Evolutionary conservation across 1,140 invertebrate genomes (phyloP).

Genomic region (Nasonia longicornis): DNA sequence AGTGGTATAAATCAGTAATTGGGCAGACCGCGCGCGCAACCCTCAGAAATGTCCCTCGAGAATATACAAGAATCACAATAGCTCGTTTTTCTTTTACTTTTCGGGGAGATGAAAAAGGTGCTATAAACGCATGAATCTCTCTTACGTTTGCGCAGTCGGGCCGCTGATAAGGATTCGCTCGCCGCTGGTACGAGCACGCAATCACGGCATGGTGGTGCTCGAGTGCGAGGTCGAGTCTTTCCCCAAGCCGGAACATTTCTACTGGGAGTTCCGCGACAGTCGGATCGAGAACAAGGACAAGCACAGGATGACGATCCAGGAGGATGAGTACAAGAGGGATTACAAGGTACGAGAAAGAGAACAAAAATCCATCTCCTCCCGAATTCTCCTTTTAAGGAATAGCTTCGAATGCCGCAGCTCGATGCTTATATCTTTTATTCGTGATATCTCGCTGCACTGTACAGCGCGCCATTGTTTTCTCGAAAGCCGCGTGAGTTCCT

Average conservation of each 20-base stretch:
- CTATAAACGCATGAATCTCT: not conserved
- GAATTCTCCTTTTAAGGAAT: too few species aligned
- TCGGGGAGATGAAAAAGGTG: not conserved
- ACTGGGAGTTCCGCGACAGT: slow-evolving; percentile 87
- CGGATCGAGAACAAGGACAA: slow-evolving; percentile 79
- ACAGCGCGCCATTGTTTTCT: too few species aligned
- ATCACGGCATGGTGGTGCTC: slow-evolving; percentile 77
- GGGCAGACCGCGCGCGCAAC: not conserved
- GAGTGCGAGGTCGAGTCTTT: slow-evolving; percentile 92
- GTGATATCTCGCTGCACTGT: too few species aligned
- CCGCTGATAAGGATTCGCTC: slow-evolving; percentile 84
- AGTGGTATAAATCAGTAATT: slow-evolving; percentile 1
- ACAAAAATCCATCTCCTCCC: too few species aligned
- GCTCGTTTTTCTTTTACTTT: too few species aligned
- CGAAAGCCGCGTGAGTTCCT: too few species aligned
- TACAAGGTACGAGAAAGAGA: slow-evolving; percentile 63
- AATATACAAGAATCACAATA: too few species aligned
- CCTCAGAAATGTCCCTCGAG: not conserved
- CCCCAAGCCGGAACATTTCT: slow-evolving; percentile 81
- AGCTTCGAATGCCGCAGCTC: too few species aligned
- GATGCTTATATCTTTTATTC: too few species aligned
- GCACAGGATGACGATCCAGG: slow-evolving; percentile 70
- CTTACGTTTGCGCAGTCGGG: slow-evolving; percentile 74
- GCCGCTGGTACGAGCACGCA: slow-evolving; percentile 78
- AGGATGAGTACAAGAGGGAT: slow-evolving; percentile 70